Evolutionary conservation across 1,140 invertebrate species (phyloP), one percentile per base, ranked within the genome.

Genomic region (Parasteatoda tepidariorum): DNA sequence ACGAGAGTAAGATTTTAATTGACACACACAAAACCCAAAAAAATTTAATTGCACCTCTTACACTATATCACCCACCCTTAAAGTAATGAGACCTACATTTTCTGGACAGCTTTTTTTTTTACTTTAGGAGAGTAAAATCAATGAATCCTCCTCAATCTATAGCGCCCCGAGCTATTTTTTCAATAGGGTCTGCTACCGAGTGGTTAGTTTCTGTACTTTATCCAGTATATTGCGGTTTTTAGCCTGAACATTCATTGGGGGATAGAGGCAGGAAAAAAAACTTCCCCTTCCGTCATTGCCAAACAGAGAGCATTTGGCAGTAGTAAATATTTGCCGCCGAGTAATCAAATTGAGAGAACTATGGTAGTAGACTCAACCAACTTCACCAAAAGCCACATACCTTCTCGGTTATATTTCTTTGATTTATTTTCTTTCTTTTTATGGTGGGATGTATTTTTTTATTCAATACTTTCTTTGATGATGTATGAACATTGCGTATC

Each of bases 331-430:
- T 68, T 68, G 66, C 66, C 31, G 34, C 66, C 33, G 38, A 68
- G 66, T 68, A 68, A 68, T 68, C 66, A 68, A 68, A 68, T 68
- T 68, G 66, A 68, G 34, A 34, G 66, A 68, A 68, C 66, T 68
- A 68, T 68, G 66, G n/a, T 34, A 26, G 26, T 48, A 38, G 34
- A n/a, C 34, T 15, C 34, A 28, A 13, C 66, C 66, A 68, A 68
- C 34, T 24, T 33, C 62, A n/a, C n/a, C n/a, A n/a, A n/a, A n/a
- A n/a, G n/a, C n/a, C n/a, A n/a, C n/a, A n/a, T n/a, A n/a, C n/a
- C n/a, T n/a, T n/a, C n/a, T n/a, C n/a, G n/a, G n/a, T n/a, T n/a
- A 31, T 66, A 33, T 33, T 66, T 66, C 62, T 31, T 66, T 66
- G 62, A 66, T 66, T 66, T 66, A 66, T 66, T 66, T 66, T 31